These are phyloP conservation scores for Heliconius himera DNA, from an alignment of 1,140 invertebrate genomes.

Conservation along the genomic window DNA sequence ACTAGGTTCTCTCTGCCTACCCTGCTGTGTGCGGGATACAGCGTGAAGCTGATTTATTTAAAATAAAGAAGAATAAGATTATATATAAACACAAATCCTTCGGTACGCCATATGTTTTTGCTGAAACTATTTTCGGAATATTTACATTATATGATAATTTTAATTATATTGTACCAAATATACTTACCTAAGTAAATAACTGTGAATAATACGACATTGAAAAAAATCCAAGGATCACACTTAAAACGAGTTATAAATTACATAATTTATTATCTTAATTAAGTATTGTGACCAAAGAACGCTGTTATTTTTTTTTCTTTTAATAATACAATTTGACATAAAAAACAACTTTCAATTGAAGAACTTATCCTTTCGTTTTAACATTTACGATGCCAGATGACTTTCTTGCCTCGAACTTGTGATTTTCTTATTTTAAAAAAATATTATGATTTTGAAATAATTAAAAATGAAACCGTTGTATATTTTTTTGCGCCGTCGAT, in stretches of 20 bases:
- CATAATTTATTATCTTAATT: conserved; percentile 24
- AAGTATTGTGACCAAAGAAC: conserved; percentile 12
- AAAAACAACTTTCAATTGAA: conserved; percentile 25
- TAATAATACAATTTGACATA: conserved; percentile 26
- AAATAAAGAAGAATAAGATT: no score
- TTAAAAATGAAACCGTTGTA: no score
- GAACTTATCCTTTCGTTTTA: conserved; percentile 37
- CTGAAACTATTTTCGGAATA: no score
- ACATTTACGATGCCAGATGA: conserved; percentile 46
- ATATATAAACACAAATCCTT: no score
- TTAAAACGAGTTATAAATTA: conserved; percentile 16
- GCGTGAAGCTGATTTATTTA: no score
- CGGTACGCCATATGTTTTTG: no score
- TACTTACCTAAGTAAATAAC: neutral
- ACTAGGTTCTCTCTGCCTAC: no score
- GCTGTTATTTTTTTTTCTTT: conserved; percentile 13
- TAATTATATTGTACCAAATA: neutral
- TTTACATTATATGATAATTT: no score
- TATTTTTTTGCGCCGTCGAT: no score
- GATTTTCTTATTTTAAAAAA: neutral
- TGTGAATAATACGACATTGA: conserved; percentile 1
- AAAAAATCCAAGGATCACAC: conserved; percentile 13
- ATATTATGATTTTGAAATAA: no score
- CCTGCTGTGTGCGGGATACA: no score
- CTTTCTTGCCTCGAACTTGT: conserved; percentile 52